These are phyloP conservation scores for Trissolcus basalis DNA, from an alignment of 1,140 invertebrate species.

Conservation along the genomic window DNA sequence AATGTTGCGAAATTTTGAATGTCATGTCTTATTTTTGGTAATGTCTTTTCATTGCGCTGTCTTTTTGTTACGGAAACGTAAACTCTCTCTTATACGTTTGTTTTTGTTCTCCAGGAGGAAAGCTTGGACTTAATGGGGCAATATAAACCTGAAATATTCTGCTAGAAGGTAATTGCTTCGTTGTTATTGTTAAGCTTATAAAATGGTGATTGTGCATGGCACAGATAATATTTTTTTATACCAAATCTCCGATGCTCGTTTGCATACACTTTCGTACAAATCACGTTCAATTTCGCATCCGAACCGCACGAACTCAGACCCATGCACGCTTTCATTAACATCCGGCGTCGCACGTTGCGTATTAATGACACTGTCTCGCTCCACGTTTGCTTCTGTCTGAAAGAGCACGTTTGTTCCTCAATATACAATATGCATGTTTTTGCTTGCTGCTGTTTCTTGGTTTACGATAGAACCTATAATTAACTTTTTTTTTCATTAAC, in stretches of 20 bases:
- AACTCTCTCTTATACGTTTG: constrained; percentile 70
- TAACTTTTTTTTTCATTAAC: not conserved
- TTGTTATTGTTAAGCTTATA: constrained; percentile 71
- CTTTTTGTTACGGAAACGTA: constrained; percentile 49
- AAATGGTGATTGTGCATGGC: constrained; percentile 56
- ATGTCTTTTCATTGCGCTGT: constrained; percentile 42
- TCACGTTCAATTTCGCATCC: constrained; percentile 17
- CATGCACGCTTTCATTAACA: constrained; percentile 52
- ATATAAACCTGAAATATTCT: constrained; percentile 90
- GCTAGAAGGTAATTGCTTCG: constrained; percentile 82
- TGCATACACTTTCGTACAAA: constrained; percentile 35
- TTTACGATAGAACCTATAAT: not conserved
- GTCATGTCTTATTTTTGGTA: constrained; percentile 2
- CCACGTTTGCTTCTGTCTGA: constrained; percentile 11
- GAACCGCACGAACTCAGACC: constrained; percentile 47
- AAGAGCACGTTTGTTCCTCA: constrained; percentile 11
- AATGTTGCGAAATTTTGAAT: not conserved
- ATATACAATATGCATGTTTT: not conserved
- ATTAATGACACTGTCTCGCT: constrained; percentile 18
- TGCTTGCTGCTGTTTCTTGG: not conserved
- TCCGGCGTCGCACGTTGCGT: constrained; percentile 28
- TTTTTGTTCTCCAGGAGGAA: constrained; percentile 83
- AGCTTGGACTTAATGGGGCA: constrained; percentile 89
- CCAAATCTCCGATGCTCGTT: constrained; percentile 39
- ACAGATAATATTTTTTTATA: constrained; percentile 52